Conservation (phyloP, 2,797 vertebrate genomes). For the Erpetoichthys calabaricus region DNA sequence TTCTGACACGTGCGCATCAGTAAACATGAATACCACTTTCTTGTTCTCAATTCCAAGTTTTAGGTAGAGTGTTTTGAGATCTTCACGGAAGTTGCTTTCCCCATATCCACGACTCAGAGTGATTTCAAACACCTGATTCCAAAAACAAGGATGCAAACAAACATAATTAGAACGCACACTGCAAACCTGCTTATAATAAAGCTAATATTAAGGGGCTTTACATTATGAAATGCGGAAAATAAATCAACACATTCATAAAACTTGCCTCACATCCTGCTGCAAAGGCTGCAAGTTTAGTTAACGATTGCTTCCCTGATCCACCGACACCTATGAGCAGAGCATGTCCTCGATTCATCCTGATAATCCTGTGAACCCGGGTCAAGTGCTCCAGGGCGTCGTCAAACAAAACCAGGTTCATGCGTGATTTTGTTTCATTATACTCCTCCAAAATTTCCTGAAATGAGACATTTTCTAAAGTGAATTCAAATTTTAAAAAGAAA, state of each 20-base stretch:
- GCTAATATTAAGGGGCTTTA: neutral
- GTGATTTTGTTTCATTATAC: conserved; percentile 69
- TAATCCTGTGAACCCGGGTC: conserved; percentile 70
- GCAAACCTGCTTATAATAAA: neutral
- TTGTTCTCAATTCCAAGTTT: conserved; percentile 81
- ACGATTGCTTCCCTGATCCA: conserved; percentile 87
- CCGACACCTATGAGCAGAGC: conserved; percentile 81
- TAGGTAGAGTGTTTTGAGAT: conserved; percentile 72
- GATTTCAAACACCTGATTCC: conserved; percentile 78
- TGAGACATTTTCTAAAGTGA: neutral
- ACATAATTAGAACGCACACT: neutral
- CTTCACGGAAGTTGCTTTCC: conserved; percentile 73
- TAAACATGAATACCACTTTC: conserved; percentile 75
- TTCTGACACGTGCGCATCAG: conserved; percentile 78
- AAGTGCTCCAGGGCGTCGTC: conserved; percentile 89
- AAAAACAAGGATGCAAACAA: neutral
- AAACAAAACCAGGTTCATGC: conserved; percentile 85
- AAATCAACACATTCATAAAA: neutral
- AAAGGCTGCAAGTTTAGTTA: conserved; percentile 75
- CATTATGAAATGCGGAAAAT: too few relatives aligned
- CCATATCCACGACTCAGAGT: conserved; percentile 72
- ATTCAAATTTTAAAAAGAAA: neutral
- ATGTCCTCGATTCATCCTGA: conserved; percentile 76
- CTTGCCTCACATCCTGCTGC: conserved; percentile 78
- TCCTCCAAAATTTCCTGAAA: conserved; percentile 82